Percentiles rank a stretch among this genome's conserved stretches.
Conservation (phyloP, 1,140 invertebrate genomes). For the Penaeus vannamei region DNA sequence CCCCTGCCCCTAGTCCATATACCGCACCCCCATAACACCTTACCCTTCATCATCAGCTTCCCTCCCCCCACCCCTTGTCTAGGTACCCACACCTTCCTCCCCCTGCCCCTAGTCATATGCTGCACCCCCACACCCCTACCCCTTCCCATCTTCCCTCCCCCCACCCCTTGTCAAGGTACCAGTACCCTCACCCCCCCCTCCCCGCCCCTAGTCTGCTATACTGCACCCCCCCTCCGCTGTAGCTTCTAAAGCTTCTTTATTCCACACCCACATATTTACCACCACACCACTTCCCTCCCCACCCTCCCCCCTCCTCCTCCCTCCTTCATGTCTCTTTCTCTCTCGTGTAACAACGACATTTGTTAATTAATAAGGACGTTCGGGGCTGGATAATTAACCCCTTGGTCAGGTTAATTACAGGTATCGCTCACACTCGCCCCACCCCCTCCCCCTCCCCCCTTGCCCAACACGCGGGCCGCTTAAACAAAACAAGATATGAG, state of each 20-base stretch:
- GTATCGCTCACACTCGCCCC: conserved; percentile 45
- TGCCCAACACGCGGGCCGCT: conserved; percentile 31
- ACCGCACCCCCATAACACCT: background rate
- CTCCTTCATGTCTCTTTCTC: background rate
- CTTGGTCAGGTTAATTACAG: conserved; percentile 56
- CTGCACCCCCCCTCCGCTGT: background rate
- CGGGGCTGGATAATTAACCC: conserved; percentile 55
- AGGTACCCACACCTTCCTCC: background rate
- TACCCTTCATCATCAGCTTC: background rate
- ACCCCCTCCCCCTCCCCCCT: background rate
- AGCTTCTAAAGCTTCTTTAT: background rate
- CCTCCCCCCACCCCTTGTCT: background rate
- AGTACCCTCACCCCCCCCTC: background rate
- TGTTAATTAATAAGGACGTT: conserved; percentile 61
- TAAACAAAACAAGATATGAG: conserved; percentile 51
- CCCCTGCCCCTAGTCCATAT: background rate
- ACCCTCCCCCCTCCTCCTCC: background rate
- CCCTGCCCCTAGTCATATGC: background rate
- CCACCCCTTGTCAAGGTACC: background rate
- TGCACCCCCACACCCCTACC: background rate
- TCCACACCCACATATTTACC: background rate
- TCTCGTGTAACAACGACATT: conserved; percentile 44
- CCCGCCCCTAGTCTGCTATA: background rate
- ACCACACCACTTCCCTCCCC: background rate
- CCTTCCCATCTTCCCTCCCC: background rate